A percentile compares a stretch with the other conserved stretches of the same genome.
Evolutionary conservation across 2,113 vertebrate genomes (phyloP).

Genomic region (Lathamus discolor): DNA sequence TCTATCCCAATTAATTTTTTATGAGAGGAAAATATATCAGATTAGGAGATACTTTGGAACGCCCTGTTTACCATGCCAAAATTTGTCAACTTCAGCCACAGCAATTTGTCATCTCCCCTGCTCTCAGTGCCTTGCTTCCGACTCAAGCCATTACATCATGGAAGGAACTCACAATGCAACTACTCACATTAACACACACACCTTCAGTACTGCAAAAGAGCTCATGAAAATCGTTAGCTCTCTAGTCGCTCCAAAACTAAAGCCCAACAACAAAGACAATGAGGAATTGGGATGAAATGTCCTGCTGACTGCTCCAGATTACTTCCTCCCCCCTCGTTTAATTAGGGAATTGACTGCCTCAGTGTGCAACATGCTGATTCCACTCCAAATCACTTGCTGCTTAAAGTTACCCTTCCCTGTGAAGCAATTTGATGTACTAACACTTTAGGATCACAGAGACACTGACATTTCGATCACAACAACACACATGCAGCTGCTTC

Average conservation of each 20-base stretch:
- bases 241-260: background rate
- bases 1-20: background rate
- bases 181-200: background rate
- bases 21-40: background rate
- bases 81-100: background rate
- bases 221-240: background rate
- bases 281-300: conserved; percentile 13
- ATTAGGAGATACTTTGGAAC: background rate
- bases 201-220: background rate
- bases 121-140: background rate
- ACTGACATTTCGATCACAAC: accelerated
- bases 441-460: background rate
- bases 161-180: background rate
- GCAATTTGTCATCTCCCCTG: background rate
- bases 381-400: background rate
- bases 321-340: background rate
- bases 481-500: background rate
- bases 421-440: background rate
- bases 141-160: background rate
- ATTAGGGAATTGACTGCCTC: conserved; percentile 29
- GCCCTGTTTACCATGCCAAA: background rate
- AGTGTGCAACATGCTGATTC: background rate
- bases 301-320: conserved; percentile 42
- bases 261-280: conserved; percentile 22
- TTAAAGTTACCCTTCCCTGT: background rate